Base-by-base conservation (phyloP, 2,888 invertebrate species). In the Caenorhabditis auriculariae region DNA sequence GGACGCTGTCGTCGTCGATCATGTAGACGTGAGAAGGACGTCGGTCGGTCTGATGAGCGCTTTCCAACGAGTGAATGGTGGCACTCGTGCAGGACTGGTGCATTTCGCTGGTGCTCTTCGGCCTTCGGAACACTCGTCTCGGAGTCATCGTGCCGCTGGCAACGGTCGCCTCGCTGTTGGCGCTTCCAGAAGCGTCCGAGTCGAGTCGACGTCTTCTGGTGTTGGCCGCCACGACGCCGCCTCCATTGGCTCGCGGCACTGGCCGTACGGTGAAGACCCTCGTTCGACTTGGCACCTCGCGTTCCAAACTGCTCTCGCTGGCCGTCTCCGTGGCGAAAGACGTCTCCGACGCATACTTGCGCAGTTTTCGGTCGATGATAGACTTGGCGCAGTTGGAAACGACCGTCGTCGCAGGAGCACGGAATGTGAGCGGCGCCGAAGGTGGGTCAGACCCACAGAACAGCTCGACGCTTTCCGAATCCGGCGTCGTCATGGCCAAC, bases 301-400 rank as follows among this genome's bases (percentile, higher is more conserved):
- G 48, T 32, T 69, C 66, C 28, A 71, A 54, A 54, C 61, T 61
- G 38, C 60, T 60, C 26, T 69, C 72, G 23, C 60, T 60, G 17
- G 72, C 76, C 1, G 74, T 73, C 42, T 70, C 69, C 6, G 72
- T 68, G 19, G 65, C 72, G 53, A 78, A 78, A 6, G 69, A 68
- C 17, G 78, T 78, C 50, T 78, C 78, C 24, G 73, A 74, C 5
- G 78, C 78, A 50, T 76, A 78, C 54, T 78, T 78, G 15, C 75
- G 58, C 52, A 78, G 56, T 28, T 76, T 72, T 23, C 74, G 64
- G 46, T 73, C 72, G 56, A 72, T 74, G 26, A 74, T 74, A 3
- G 69, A 66, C 53, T 68, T 70, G 39, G 72, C 70, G 47, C 72
- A 69, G 50, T 70, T 70, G 43, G 70, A 61, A n/a, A 67, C 66